phyloP scores from a whole-genome alignment of 2,113 vertebrate species.

The Romanogobio albipinnatus region DNA sequence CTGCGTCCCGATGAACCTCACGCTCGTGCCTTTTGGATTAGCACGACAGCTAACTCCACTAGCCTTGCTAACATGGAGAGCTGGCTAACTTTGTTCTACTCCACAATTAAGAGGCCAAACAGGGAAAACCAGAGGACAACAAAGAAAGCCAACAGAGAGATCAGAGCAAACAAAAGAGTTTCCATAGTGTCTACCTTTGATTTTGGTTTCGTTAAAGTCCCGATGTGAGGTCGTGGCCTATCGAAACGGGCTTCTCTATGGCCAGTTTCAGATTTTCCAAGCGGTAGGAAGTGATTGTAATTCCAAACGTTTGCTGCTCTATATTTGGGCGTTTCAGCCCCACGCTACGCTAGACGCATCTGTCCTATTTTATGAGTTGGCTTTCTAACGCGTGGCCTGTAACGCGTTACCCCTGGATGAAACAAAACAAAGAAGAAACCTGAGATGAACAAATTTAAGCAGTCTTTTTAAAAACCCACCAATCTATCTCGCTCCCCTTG shows the following conservation, averaged over 20 bases:
- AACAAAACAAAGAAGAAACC: constrained; percentile 25
- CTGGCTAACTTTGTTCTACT: constrained; percentile 44
- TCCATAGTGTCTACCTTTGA: constrained; percentile 57
- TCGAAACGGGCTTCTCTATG: constrained; percentile 54
- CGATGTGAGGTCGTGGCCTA: constrained; percentile 55
- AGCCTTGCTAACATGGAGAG: constrained; percentile 50
- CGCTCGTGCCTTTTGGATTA: constrained; percentile 33
- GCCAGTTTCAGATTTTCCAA: constrained; percentile 53
- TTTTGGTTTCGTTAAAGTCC: constrained; percentile 53
- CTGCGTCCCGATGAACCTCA: constrained; percentile 21
- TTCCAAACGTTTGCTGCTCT: constrained; percentile 58
- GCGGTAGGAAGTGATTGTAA: constrained; percentile 59
- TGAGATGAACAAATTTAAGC: constrained; percentile 36
- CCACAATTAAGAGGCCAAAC: constrained; percentile 38
- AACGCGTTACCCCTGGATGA: not conserved
- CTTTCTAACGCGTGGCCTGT: not conserved
- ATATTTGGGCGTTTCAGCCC: constrained; percentile 59
- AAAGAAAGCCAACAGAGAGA: not conserved
- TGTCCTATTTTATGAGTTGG: not conserved
- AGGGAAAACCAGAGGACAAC: constrained; percentile 20
- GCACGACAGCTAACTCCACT: constrained; percentile 45
- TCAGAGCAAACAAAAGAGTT: constrained; percentile 33
- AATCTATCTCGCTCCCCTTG: constrained; percentile 58
- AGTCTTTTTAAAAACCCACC: constrained; percentile 57
- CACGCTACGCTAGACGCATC: constrained; percentile 72